Percentiles rank a stretch among this genome's conserved stretches.
Conservation (phyloP, 2,888 invertebrate genomes). For the Coelogynopora nodosa region DNA sequence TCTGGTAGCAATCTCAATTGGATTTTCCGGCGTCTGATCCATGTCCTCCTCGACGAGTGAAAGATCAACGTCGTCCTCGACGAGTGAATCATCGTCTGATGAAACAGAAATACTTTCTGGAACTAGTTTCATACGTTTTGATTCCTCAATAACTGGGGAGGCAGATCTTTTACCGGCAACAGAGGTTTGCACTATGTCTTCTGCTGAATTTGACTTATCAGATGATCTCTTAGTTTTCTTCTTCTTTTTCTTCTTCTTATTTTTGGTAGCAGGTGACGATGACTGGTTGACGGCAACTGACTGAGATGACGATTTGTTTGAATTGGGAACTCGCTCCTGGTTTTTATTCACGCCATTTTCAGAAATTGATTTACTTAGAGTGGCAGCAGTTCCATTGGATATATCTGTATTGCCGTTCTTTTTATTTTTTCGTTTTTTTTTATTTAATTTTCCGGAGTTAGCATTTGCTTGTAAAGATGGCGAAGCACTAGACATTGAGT, state of each 20-base stretch:
- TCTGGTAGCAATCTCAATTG: not conserved
- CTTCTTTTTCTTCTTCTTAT: not conserved
- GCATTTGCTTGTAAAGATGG: too few species aligned
- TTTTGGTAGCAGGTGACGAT: not conserved
- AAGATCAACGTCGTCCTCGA: too few species aligned
- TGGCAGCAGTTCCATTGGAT: too few species aligned
- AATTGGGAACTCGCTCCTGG: too few species aligned
- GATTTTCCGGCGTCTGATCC: not conserved
- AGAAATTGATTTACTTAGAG: too few species aligned
- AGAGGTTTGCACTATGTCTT: not conserved
- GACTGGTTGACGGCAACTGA: not conserved
- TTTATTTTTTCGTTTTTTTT: too few species aligned
- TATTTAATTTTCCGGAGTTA: too few species aligned
- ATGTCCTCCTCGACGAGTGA: slow-evolving; percentile 1
- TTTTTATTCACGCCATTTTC: too few species aligned
- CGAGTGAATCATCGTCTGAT: not conserved
- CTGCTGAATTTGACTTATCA: not conserved
- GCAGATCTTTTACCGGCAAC: too few species aligned
- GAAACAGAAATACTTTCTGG: not conserved
- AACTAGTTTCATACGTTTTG: not conserved
- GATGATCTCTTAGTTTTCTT: not conserved
- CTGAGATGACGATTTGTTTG: too few species aligned
- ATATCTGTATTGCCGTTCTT: too few species aligned
- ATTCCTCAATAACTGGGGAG: not conserved
- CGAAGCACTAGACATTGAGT: too few species aligned